phyloP scores from a whole-genome alignment of 2,888 invertebrate genomes.

The Carterocephalus palaemon region DNA sequence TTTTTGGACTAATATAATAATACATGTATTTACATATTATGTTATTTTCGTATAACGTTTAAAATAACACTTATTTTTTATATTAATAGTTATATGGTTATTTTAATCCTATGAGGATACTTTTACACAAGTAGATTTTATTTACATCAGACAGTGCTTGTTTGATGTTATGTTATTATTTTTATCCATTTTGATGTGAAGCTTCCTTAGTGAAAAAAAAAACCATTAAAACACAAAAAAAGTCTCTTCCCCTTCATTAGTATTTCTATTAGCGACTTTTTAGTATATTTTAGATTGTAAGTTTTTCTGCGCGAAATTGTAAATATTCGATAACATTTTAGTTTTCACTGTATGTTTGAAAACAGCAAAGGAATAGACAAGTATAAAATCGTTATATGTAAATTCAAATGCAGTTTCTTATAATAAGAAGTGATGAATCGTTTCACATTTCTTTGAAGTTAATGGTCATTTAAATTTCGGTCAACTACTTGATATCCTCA shows the following conservation, averaged over 20 bases:
- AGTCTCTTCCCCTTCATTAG: constrained; percentile 14
- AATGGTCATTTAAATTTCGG: no score
- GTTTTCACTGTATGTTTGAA: not conserved
- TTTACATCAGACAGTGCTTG: constrained; percentile 12
- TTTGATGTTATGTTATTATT: constrained; percentile 16
- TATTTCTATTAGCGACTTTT: constrained; percentile 15
- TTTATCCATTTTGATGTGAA: constrained; percentile 22
- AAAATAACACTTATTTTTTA: constrained; percentile 29
- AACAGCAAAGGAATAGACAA: no score
- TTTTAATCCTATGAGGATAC: constrained; percentile 15
- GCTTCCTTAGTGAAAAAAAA: constrained; percentile 20
- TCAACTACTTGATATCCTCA: no score
- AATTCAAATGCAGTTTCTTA: no score
- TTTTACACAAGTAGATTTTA: constrained; percentile 11
- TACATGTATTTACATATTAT: constrained; percentile 11
- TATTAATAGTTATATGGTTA: constrained; percentile 16
- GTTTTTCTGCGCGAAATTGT: constrained; percentile 5
- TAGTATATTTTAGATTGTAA: not conserved
- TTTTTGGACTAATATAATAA: constrained; percentile 18
- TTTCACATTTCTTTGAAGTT: no score
- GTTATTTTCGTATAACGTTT: constrained; percentile 27
- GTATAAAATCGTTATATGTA: no score
- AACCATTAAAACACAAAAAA: constrained; percentile 19
- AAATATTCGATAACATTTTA: constrained; percentile 4
- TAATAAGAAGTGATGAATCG: no score